Percentiles rank a stretch among this genome's conserved stretches.
Conservation (phyloP, 1,140 invertebrate genomes). For the Prorops nasuta region DNA sequence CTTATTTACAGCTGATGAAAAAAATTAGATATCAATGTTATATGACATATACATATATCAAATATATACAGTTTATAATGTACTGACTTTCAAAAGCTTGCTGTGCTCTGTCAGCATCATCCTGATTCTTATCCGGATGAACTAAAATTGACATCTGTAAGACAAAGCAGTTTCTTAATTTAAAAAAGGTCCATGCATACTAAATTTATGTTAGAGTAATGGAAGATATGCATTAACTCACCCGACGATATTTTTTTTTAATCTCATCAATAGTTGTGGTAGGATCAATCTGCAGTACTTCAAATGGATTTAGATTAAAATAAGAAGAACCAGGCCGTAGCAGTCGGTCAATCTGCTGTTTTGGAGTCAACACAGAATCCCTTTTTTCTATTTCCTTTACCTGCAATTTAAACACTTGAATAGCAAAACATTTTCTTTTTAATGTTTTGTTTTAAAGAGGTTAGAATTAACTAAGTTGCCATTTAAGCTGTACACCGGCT, state of each 20-base stretch:
- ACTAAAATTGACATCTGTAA: slow-evolving; percentile 89
- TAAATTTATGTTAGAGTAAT: neutral
- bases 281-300: slow-evolving; percentile 93
- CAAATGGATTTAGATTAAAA: slow-evolving; percentile 95
- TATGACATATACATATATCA: neutral
- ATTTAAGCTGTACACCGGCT: no score
- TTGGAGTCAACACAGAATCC: slow-evolving; percentile 86
- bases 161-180: slow-evolving; percentile 17
- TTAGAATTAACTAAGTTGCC: no score
- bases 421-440: no score
- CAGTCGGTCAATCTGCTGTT: slow-evolving; percentile 92
- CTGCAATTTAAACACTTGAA: no score
- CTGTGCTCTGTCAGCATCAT: slow-evolving; percentile 92
- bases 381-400: slow-evolving; percentile 94
- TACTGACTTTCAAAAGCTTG: slow-evolving; percentile 81
- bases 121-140: slow-evolving; percentile 98
- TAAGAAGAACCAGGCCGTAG: slow-evolving; percentile 92
- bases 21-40: neutral
- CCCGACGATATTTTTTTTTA: slow-evolving; percentile 93
- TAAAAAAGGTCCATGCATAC: neutral
- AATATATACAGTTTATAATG: slow-evolving; percentile 6
- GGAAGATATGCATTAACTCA: no score
- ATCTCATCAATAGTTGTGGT: slow-evolving; percentile 85
- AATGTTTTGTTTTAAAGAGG: no score
- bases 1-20: slow-evolving; percentile 80